Evolutionary conservation across 2,888 invertebrate genomes (phyloP).

Genomic region (Rotaria magnacalcarata): DNA sequence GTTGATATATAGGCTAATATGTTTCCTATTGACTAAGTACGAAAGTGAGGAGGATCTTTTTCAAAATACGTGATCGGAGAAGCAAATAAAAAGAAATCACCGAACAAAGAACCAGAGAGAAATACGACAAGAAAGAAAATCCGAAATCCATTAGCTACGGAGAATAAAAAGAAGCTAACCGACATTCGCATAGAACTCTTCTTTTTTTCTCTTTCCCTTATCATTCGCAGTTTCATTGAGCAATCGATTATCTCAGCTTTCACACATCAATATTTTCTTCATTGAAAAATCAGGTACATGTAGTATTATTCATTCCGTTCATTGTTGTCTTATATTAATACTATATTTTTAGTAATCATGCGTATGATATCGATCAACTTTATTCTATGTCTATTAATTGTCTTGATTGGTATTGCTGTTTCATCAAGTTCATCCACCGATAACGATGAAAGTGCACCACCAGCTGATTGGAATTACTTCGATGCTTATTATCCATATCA

Average conservation of each 20-base stretch:
- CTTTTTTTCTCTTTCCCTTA: not conserved
- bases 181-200: not conserved
- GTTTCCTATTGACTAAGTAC: not conserved
- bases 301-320: not conserved
- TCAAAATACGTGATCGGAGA: conserved; percentile 17
- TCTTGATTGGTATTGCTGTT: not conserved
- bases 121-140: not conserved
- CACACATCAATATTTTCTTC: not conserved
- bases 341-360: not conserved
- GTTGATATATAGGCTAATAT: not conserved
- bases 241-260: not conserved
- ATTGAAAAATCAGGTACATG: not conserved
- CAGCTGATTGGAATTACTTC: not conserved
- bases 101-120: not conserved
- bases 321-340: not conserved
- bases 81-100: not conserved
- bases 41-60: not conserved
- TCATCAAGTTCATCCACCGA: not conserved
- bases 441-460: not conserved
- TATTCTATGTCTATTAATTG: not conserved
- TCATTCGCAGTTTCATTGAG: not conserved
- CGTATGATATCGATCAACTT: not conserved
- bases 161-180: not conserved
- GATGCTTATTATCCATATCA: not conserved
- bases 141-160: not conserved